Evolutionary conservation across 2,797 vertebrate genomes (phyloP), one percentile per base, ranked within the genome.

Genomic region (Sebastolobus alascanus): DNA sequence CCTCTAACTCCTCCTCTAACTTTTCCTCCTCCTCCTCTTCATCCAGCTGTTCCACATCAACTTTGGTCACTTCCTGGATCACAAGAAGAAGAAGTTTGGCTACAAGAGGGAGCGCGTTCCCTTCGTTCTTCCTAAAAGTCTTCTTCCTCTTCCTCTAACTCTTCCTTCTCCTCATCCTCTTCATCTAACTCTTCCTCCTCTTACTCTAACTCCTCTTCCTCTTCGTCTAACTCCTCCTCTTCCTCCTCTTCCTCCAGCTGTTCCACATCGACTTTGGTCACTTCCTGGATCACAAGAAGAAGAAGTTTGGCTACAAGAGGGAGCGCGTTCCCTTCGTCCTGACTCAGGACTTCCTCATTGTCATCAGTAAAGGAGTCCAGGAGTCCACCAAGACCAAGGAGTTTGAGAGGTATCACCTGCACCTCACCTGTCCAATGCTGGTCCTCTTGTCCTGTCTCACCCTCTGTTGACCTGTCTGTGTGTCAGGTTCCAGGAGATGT

Each of bases 41-140:
- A 6, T 35, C 33, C 77, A 96, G 96, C 92, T 96, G 56, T 96
- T 96, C 83, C 96, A 96, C 74, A 96, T 96, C 2, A 96, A 96
- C 82, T 96, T 96, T 0, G 96, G 96, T 8, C 96, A 96, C 75
- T 96, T 96, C 75, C 87, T 96, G 82, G 96, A 96, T 25, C 96
- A 96, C 83, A 96, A 96, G 90, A 96, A 96, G 93, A 96, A 96
- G 90, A 96, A 96, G 65, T 96, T 96, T 56, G 96, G 96, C 8
- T 96, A 96, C 89, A 96, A 96, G 81, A 84, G 96, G 6, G 96
- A 96, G 54, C 90, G 96, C 0, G 96, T 96, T 0, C 96, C 96
- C 4, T 96, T 96, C 5, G 96, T 35, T 35, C 33, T 7, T 35
- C 33, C 7, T 35, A 5, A 6, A 31, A 31, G 4, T 35, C 7